Evolutionary conservation across 2,113 vertebrate species (phyloP).

Genomic region (Amia ocellicauda): DNA sequence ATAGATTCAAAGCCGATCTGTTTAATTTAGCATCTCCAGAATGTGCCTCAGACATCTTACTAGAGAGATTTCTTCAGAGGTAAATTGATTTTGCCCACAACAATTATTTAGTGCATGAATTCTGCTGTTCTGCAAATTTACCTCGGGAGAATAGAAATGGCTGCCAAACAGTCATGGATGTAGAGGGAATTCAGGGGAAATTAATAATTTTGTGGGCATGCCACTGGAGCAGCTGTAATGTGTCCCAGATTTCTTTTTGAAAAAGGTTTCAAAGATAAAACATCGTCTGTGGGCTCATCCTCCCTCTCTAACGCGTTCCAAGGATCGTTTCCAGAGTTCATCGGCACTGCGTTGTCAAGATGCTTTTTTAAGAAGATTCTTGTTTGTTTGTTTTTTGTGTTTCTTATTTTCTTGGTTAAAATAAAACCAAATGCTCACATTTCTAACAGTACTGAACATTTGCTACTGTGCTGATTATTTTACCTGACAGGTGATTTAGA

Average conservation of each 20-base stretch:
- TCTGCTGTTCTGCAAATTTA: constrained; percentile 10
- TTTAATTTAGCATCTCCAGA: background rate
- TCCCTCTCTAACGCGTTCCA: constrained; percentile 13
- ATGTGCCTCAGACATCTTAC: constrained; percentile 9
- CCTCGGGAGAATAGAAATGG: constrained; percentile 2
- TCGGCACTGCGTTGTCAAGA: too few relatives aligned
- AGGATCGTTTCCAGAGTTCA: too few relatives aligned
- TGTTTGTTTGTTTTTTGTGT: too few relatives aligned
- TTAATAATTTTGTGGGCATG: background rate
- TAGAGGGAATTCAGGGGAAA: background rate
- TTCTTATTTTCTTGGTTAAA: too few relatives aligned
- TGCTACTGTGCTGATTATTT: background rate
- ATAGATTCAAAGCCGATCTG: constrained; percentile 10
- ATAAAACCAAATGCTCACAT: too few relatives aligned
- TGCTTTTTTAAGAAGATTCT: too few relatives aligned
- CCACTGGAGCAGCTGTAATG: background rate
- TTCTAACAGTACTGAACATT: background rate
- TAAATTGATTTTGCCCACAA: constrained; percentile 25
- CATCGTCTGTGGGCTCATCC: background rate
- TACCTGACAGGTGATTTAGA: too few relatives aligned
- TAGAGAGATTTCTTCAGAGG: constrained; percentile 12
- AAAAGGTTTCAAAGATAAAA: background rate
- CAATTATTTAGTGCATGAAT: constrained; percentile 21
- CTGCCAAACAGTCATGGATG: constrained; percentile 5
- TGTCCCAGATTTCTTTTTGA: constrained; percentile 1